Conservation (phyloP, 2,888 invertebrate species). For the Epistrophe eligans region DNA sequence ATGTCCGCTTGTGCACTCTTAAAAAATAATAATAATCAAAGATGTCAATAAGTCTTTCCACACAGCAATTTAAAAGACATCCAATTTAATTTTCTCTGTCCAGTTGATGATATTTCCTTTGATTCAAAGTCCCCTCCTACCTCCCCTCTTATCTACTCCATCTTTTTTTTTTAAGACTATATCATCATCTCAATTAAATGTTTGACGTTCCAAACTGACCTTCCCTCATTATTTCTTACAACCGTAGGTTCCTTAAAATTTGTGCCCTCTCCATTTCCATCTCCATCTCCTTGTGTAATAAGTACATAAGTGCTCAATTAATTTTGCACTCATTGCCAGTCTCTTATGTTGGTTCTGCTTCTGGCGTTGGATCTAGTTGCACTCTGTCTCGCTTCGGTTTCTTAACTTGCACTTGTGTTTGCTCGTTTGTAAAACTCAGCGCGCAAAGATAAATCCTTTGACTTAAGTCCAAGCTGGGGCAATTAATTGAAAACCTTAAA, state of each 20-base stretch:
- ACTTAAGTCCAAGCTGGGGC: constrained; percentile 32
- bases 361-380: constrained; percentile 7
- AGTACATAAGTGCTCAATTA: constrained; percentile 54
- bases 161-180: not conserved
- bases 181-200: constrained; percentile 36
- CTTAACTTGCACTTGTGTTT: constrained; percentile 11
- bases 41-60: not conserved
- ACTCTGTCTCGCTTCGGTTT: constrained; percentile 4
- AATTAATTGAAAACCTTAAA: constrained; percentile 61
- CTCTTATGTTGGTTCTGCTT: constrained; percentile 15
- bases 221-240: constrained; percentile 25
- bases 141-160: not conserved
- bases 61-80: constrained; percentile 18
- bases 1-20: not conserved
- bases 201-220: constrained; percentile 17
- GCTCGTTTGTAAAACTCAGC: constrained; percentile 44
- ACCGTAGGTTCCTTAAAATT: constrained; percentile 2
- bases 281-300: not conserved
- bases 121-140: not conserved
- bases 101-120: constrained; percentile 4
- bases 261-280: not conserved
- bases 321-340: constrained; percentile 57
- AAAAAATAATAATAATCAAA: constrained; percentile 8
- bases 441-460: constrained; percentile 40
- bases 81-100: constrained; percentile 25